Conservation (phyloP, 2,888 invertebrate genomes). For the Lymantria monacha region DNA sequence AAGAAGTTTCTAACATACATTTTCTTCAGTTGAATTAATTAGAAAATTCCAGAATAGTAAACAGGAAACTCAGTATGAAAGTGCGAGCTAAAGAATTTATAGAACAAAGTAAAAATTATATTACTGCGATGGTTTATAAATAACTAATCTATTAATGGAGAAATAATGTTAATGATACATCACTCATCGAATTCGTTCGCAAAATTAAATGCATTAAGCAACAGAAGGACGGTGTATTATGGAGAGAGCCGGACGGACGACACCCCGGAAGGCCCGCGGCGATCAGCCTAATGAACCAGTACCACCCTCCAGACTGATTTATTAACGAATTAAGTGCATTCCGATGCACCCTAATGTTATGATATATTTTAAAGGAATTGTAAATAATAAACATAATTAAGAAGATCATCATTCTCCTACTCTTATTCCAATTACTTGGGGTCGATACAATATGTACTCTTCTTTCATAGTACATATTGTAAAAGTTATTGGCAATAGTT, state of each 20-base stretch:
- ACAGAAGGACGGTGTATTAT: slow-evolving; percentile 61
- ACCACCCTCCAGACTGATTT: slow-evolving; percentile 78
- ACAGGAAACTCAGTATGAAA: too few relatives aligned
- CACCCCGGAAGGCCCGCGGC: slow-evolving; percentile 75
- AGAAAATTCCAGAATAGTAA: too few relatives aligned
- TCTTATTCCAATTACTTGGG: too few relatives aligned
- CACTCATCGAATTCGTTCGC: slow-evolving; percentile 60
- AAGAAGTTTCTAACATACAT: too few relatives aligned
- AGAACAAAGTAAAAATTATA: background rate
- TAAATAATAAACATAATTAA: too few relatives aligned
- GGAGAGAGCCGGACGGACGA: slow-evolving; percentile 45
- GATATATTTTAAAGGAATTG: slow-evolving; percentile 32
- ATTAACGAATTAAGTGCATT: slow-evolving; percentile 82
- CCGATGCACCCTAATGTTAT: slow-evolving; percentile 73
- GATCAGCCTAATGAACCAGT: slow-evolving; percentile 78
- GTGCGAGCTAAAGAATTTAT: background rate
- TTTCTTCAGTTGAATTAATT: too few relatives aligned
- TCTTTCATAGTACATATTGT: too few relatives aligned
- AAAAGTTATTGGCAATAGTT: too few relatives aligned
- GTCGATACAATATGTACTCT: too few relatives aligned
- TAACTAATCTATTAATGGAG: slow-evolving; percentile 20
- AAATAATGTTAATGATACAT: slow-evolving; percentile 54
- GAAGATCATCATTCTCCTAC: too few relatives aligned
- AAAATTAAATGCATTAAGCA: slow-evolving; percentile 69
- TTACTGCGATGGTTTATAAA: too few relatives aligned